phyloP scores from a whole-genome alignment of 2,888 invertebrate species.

The Chromoteleia sp. region DNA sequence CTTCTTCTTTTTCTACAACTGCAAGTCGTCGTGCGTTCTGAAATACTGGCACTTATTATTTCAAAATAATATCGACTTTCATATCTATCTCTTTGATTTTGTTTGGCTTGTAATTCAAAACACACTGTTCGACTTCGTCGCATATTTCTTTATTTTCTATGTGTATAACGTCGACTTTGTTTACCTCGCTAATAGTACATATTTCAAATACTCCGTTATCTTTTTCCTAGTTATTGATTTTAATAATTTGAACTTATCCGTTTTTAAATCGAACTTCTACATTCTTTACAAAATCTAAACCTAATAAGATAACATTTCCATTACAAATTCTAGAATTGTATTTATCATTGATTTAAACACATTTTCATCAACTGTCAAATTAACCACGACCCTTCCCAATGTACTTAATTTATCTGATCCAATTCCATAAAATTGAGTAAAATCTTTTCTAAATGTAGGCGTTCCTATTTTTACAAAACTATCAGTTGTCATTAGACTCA shows the following conservation, averaged over 20 bases:
- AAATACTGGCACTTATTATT: too few relatives aligned
- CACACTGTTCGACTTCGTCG: neutral
- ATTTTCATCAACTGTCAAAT: neutral
- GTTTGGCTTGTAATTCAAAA: slow-evolving; percentile 38
- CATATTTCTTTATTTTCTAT: slow-evolving; percentile 42
- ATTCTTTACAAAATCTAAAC: neutral
- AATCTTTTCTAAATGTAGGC: neutral
- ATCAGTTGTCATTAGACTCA: slow-evolving; percentile 3
- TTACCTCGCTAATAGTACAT: neutral
- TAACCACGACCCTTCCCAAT: slow-evolving; percentile 1
- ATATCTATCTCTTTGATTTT: slow-evolving; percentile 52
- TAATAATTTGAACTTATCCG: neutral
- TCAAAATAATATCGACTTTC: slow-evolving; percentile 68
- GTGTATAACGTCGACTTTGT: slow-evolving; percentile 33
- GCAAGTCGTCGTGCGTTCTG: too few relatives aligned
- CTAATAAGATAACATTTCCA: slow-evolving; percentile 4
- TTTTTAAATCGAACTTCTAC: slow-evolving; percentile 26
- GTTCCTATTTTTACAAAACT: slow-evolving; percentile 20
- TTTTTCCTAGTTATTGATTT: neutral
- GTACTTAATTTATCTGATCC: slow-evolving; percentile 14
- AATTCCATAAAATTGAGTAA: slow-evolving; percentile 16
- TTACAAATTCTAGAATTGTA: slow-evolving; percentile 1
- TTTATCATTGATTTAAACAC: neutral
- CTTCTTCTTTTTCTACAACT: too few relatives aligned
- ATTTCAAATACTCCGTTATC: neutral